phyloP scores from a whole-genome alignment of 2,888 invertebrate species.

The Eupelmus urozonus region DNA sequence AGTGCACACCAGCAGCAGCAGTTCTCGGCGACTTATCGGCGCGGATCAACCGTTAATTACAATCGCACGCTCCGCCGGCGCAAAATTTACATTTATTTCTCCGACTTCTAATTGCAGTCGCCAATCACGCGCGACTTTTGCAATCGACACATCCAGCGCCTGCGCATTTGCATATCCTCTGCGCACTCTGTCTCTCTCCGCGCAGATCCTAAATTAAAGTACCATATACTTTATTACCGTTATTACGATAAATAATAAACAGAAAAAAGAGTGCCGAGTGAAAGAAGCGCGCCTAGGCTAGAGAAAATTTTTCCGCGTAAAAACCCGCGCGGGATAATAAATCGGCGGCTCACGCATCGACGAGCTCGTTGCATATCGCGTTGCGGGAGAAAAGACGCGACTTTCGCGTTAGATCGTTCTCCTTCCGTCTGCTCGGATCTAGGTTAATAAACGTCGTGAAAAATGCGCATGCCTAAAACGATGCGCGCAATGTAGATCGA shows the following conservation, averaged over 20 bases:
- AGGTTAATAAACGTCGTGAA: slow-evolving; percentile 40
- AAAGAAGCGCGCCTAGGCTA: too few species aligned
- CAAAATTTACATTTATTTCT: too few species aligned
- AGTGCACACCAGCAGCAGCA: too few species aligned
- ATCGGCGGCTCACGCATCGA: slow-evolving; percentile 17
- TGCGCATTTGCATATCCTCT: neutral
- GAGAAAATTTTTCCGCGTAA: slow-evolving; percentile 39
- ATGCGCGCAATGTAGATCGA: neutral
- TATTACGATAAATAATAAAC: neutral
- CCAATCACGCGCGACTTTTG: too few species aligned
- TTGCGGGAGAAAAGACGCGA: slow-evolving; percentile 1
- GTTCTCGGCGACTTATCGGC: neutral
- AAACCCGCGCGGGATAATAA: slow-evolving; percentile 20
- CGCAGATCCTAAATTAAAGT: neutral
- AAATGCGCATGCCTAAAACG: slow-evolving; percentile 22
- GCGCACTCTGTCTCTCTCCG: too few species aligned
- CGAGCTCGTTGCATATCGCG: neutral
- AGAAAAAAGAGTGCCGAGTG: too few species aligned
- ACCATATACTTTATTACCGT: too few species aligned
- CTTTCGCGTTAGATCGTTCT: slow-evolving; percentile 34
- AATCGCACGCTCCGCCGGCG: too few species aligned
- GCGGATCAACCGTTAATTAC: too few species aligned
- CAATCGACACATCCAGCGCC: too few species aligned
- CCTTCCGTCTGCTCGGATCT: slow-evolving; percentile 42
- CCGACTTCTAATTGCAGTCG: too few species aligned